These are phyloP conservation scores for Drosophila paranaensis DNA, from an alignment of 2,888 invertebrate genomes.

Conservation along the genomic window DNA sequence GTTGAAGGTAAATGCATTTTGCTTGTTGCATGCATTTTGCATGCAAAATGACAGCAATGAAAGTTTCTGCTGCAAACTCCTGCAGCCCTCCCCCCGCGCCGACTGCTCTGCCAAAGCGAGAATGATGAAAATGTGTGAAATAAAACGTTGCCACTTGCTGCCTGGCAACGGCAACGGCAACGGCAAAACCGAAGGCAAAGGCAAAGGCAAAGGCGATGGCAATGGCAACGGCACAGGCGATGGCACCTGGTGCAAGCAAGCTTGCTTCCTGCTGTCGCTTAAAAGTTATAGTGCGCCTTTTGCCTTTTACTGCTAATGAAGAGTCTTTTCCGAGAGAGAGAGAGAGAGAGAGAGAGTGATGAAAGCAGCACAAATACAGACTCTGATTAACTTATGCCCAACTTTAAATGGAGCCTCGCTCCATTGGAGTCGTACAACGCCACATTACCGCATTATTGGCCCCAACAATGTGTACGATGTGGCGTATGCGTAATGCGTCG, in stretches of 20 bases:
- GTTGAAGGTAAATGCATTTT: constrained; percentile 70
- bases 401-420: constrained; percentile 24
- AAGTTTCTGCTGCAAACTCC: constrained; percentile 57
- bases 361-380: constrained; percentile 1
- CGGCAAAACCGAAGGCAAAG: constrained; percentile 13
- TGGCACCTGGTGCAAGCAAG: constrained; percentile 1
- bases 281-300: constrained; percentile 30
- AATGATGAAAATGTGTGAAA: constrained; percentile 74
- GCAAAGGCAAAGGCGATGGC: constrained; percentile 8
- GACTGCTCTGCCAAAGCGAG: constrained; percentile 61
- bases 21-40: constrained; percentile 71
- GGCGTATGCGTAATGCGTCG: constrained; percentile 41
- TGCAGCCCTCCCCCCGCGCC: too few species aligned
- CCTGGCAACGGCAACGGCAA: constrained; percentile 42
- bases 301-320: constrained; percentile 66
- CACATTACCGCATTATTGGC: constrained; percentile 40
- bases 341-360: too few species aligned
- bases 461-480: constrained; percentile 33
- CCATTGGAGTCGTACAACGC: constrained; percentile 12
- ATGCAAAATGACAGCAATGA: constrained; percentile 63
- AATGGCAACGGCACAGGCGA: constrained; percentile 2
- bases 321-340: constrained; percentile 22
- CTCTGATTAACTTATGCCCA: constrained; percentile 35
- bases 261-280: not conserved
- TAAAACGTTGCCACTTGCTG: constrained; percentile 61